Conservation (phyloP, 1,140 invertebrate genomes). For the Trichonephila inaurata region DNA sequence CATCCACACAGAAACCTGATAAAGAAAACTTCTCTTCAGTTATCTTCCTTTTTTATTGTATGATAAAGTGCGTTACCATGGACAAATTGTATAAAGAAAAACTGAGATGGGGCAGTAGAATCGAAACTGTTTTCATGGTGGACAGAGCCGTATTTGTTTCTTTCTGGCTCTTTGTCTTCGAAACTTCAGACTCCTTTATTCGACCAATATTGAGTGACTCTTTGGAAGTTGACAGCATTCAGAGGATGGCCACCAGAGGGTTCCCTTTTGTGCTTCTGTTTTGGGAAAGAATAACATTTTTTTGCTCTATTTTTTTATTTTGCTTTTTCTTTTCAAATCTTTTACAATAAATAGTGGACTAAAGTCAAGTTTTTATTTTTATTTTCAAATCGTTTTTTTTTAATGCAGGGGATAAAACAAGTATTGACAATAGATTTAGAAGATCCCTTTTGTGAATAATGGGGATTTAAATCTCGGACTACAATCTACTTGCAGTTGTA, state of each 20-base stretch:
- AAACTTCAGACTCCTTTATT: background rate
- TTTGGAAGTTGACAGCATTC: background rate
- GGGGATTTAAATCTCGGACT: background rate
- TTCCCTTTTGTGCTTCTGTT: background rate
- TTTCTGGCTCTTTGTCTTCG: background rate
- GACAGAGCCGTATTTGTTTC: slow-evolving; percentile 9
- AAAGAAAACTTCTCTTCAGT: background rate
- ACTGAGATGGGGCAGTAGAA: background rate
- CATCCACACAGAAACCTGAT: background rate
- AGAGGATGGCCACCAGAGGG: background rate
- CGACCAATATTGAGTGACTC: slow-evolving; percentile 2
- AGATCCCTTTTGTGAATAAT: background rate
- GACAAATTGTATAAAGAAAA: background rate
- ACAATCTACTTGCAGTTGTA: background rate
- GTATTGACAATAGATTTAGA: background rate
- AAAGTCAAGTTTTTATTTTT: background rate
- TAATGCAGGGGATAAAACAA: background rate
- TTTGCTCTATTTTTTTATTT: background rate
- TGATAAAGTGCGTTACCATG: background rate
- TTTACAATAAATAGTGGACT: background rate
- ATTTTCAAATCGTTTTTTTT: background rate
- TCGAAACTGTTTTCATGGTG: slow-evolving; percentile 1
- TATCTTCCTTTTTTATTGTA: background rate
- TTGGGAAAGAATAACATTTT: background rate
- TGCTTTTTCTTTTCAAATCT: background rate